Evolutionary conservation across 2,797 vertebrate species (phyloP), one percentile per base, ranked within the genome.

Genomic region (Aplochiton taeniatus): DNA sequence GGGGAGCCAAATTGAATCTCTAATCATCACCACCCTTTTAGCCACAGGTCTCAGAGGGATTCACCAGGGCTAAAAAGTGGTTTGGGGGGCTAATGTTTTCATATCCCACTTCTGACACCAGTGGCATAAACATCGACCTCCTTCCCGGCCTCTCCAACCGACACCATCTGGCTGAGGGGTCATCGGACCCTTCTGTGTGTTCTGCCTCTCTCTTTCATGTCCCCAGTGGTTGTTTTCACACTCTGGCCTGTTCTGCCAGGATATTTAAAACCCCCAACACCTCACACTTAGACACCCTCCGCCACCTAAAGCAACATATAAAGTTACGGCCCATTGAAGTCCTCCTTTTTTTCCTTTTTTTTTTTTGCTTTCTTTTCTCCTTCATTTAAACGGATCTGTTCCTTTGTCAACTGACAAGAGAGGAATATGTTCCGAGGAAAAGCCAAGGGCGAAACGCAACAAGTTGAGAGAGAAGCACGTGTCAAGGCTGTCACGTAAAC

Each of bases 1-100:
- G 79, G 88, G 72, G 60, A 69, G 85, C 86, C 85, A 92, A 93
- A 93, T 90, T 91, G 89, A 92, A 91, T 91, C 76, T 80, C 85
- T 88, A 90, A 91, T 92, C 90, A 92, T 90, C 85, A 73, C 81
- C 73, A 82, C 66, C 81, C 82, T 88, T 89, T 90, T 85, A 89
- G 87, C 76, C 82, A 50, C 75, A 54, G 57, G 67, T 73, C 79
- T 82, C 83, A 52, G 18, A 75, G 88, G 84, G 73, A 73, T 78
- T 76, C 69, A 56, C 60, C 74, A 68, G 76, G 84, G 86, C 83
- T 80, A 85, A 76, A 82, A 77, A 65, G 83, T 81, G 81, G 74
- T 74, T 41, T 31, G 42, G 41, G 75, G 82, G 67, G 31, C 31
- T 71, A 76, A 80, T 73, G 75, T 75, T 70, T 81, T 80, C 63